These are phyloP conservation scores for Pachyseris speciosa DNA, from an alignment of 64 coral and sea anemone genomes.

Conservation along the genomic window DNA sequence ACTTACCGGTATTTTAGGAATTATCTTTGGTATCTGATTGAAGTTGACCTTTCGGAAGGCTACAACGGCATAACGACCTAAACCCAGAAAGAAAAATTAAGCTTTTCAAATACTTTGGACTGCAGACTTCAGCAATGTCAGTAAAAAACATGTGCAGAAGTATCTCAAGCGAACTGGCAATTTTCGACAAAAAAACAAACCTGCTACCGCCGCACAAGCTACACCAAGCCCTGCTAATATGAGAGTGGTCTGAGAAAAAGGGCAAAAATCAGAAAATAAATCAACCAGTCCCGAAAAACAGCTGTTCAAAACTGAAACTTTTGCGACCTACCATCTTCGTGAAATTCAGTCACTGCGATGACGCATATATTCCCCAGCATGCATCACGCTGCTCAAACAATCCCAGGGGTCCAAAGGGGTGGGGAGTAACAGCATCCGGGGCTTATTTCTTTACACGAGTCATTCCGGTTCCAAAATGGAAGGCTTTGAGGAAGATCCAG, in stretches of 20 bases:
- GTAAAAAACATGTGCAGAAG: not conserved
- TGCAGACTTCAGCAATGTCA: not conserved
- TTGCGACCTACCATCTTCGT: conserved; percentile 61
- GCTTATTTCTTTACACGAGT: conserved; percentile 24
- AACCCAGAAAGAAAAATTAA: conserved; percentile 26
- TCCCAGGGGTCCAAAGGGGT: conserved; percentile 19
- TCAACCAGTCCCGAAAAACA: not conserved
- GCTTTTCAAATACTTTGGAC: too few species aligned
- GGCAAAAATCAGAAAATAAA: not conserved
- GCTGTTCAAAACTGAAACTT: not conserved
- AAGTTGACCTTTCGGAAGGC: conserved; percentile 90
- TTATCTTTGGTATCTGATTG: conserved; percentile 85
- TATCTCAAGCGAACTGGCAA: not conserved
- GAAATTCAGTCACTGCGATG: not conserved
- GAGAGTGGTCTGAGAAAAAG: conserved; percentile 72
- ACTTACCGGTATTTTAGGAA: conserved; percentile 95
- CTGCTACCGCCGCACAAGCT: conserved; percentile 91
- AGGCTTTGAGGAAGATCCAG: conserved; percentile 81
- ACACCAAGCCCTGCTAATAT: conserved; percentile 95
- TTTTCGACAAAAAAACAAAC: conserved; percentile 14
- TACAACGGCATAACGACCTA: conserved; percentile 87
- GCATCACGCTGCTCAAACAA: not conserved
- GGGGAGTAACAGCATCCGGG: conserved; percentile 50
- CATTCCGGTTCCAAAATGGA: conserved; percentile 83
- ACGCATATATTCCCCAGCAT: conserved; percentile 2